A percentile compares a stretch with the other conserved stretches of the same genome.
Evolutionary conservation across 2,888 invertebrate species (phyloP).

Genomic region (Augochlorella aurata): DNA sequence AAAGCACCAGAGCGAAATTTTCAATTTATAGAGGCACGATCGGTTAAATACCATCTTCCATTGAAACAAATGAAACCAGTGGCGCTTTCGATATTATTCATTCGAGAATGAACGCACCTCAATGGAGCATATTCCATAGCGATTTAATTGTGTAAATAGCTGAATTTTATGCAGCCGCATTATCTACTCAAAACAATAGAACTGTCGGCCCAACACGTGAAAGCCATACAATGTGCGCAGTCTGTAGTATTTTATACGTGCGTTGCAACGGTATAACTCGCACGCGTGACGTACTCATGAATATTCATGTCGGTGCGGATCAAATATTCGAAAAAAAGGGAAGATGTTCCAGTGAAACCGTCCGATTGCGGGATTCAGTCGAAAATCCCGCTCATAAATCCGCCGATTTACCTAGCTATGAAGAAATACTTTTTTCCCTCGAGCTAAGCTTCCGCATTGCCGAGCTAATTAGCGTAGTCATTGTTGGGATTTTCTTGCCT

Average conservation of each 20-base stretch:
- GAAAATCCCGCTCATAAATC: not conserved
- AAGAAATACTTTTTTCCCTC: not conserved
- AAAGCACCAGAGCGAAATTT: not conserved
- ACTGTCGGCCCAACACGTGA: not conserved
- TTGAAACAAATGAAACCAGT: not conserved
- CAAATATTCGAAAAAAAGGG: not conserved
- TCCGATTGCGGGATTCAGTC: not conserved
- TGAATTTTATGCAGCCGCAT: not conserved
- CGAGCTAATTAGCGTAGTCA: slow-evolving; percentile 30
- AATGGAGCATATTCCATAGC: not conserved
- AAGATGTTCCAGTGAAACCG: not conserved
- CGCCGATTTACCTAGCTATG: not conserved
- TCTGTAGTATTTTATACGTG: not conserved
- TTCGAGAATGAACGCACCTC: slow-evolving; percentile 5
- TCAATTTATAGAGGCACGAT: not conserved
- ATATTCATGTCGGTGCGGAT: slow-evolving; percentile 17
- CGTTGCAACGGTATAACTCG: not conserved
- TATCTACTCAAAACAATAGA: slow-evolving; percentile 31
- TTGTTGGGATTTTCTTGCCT: not conserved
- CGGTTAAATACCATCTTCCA: not conserved
- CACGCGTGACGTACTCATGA: not conserved
- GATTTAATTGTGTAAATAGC: slow-evolving; percentile 42
- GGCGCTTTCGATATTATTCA: not conserved
- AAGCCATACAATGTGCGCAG: not conserved
- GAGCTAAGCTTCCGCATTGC: slow-evolving; percentile 27